Evolutionary conservation across 92 coral and sea anemone genomes (phyloP), one percentile per base, ranked within the genome.

Genomic region (Epizoanthus illoricatus): DNA sequence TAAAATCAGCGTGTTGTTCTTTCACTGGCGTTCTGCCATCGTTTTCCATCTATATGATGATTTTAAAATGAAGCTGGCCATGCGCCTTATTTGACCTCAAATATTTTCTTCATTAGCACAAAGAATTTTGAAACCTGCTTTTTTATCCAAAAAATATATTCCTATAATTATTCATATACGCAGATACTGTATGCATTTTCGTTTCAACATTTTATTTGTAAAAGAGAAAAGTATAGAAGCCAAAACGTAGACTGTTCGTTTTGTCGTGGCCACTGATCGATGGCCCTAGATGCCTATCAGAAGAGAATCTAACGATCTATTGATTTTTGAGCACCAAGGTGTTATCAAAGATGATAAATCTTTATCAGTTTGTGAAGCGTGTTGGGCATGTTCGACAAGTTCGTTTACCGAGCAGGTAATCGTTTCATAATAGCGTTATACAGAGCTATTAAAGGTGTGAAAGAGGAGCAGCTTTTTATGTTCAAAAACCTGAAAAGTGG

Each of bases 261-360:
- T 19, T 28, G 16, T 19, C 2, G 6, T 19, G 57, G 57, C 33
- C 58, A 41, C 24, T 62, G 13, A 9, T 68, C 39, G 49, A 68
- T 68, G 16, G 41, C 40, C 49, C 16, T 63, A 7, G 52, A n/a
- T 10, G 13, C 36, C 19, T 43, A 78, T 78, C 59, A 62, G 71
- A 63, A 17, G 73, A 63, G 61, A 75, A 57, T 59, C 76, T 19
- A 16, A 58, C 68, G 41, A 78, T 78, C 60, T 63, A 13, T 64
- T 63, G 82, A 63, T 59, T 78, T 52, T 54, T 43, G 23, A 63
- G 65, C 20, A 62, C 45, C 59, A 78, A 41, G 59, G 49, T 63
- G 82, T 62, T 78, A 62, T 78, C 71, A 42, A 78, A 62, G 45
- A 78, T 75, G 68, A 60, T 78, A 78, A 75, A 78, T 78, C 42